Evolutionary conservation across 1,140 invertebrate genomes (phyloP), one percentile per base, ranked within the genome.

Genomic region (Linepithema humile): DNA sequence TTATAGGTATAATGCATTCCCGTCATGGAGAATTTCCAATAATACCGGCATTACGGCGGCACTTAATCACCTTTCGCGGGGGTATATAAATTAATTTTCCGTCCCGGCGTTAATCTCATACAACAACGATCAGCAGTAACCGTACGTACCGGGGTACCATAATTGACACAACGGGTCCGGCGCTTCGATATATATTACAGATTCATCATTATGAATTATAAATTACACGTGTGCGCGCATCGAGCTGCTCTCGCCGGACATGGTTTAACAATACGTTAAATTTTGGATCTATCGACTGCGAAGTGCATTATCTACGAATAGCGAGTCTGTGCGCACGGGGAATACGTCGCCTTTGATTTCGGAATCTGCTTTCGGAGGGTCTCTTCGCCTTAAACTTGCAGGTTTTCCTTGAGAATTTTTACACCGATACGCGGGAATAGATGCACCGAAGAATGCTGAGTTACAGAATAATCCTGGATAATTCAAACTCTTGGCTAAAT

Each of bases 71-170:
- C 43, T 77, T 77, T 77, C 74, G 74, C 60, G 45, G 35, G 74
- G 43, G n/a, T 77, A 65, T 77, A 77, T 77, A 77, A 77, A 77
- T 77, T 77, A 77, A 77, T 77, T 77, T 77, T 65, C 74, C 74
- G 20, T 77, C 32, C 74, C 17, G 5, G 59, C 43, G 45, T 77
- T 77, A 77, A 77, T 77, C 59, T 53, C 74, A 15, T 65, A 38
- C 32, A 65, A 60, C 74, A 77, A 50, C 60, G 74, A 77, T 77
- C 74, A 65, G 29, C 74, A 65, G 45, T 65, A 77, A 77, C 43
- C 17, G 43, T 77, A 64, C 43, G n/a, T 23, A n/a, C n/a, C n/a
- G n/a, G n/a, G 38, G 29, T 29, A n/a, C 29, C 74, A n/a, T 77
- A 77, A 77, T 77, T 77, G 74, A 77, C 74, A 77, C 45, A 65